Base-by-base conservation (phyloP, 2,888 invertebrate species). In the Enchytraeus crypticus region DNA sequence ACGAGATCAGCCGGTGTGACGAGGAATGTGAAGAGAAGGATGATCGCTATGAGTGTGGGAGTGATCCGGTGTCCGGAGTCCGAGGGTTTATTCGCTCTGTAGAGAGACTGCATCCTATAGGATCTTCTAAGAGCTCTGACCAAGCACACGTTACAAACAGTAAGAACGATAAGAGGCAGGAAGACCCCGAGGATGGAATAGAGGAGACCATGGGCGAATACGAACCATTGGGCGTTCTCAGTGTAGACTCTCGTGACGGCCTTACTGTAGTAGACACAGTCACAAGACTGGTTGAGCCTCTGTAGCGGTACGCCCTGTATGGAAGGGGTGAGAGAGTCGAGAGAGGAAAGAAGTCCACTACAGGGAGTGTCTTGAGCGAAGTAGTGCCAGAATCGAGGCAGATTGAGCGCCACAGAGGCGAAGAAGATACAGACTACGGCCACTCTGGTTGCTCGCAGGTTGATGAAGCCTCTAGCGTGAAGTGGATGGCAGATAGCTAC, bases 401-500 rank as follows among this genome's bases (percentile, higher is more conserved):
- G 80, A 77, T 88, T 87, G 66, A 86, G 80, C 60, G 85, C 73
- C 72, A 86, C 84, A 3, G 87, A 87, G 34, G 83, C 79, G 61
- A 86, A 70, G n/a, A 86, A 85, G 64, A 86, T 85, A 59, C 86
- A 79, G 53, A 82, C 81, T 49, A 87, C 86, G 3, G 85, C 84
- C 58, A 83, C 65, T 29, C 84, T 82, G 70, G 84, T 83, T 34
- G 76, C 71, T 32, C 71, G 85, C 11, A 73, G 70, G 34, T 86
- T 85, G 74, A 86, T 82, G 53, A 86, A 82, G 3, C 86, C 86
- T 51, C 86, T 81, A 18, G 85, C 65, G 26, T 85, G 84, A 4
- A 86, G 85, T 2, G 87, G 87, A 79, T 85, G 86, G 70, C 87
- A 87, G 5, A 88, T 87, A 64, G 87, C 87, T 34, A 87, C 84